Base-by-base conservation (phyloP, 2,888 invertebrate species). In the Onthophagus sagittarius region DNA sequence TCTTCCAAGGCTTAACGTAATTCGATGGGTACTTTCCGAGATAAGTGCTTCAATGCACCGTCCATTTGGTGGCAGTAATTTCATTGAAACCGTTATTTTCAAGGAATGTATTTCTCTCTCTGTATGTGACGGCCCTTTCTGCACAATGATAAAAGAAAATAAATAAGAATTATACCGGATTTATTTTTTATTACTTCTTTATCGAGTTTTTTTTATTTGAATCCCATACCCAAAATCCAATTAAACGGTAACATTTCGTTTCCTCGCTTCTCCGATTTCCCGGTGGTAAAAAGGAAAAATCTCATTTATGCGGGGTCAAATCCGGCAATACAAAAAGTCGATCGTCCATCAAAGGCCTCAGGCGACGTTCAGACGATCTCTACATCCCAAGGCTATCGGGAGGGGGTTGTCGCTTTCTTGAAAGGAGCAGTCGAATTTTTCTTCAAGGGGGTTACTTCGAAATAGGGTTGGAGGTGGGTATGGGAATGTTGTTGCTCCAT, bases 271-370 rank as follows among this genome's bases (percentile, higher is more conserved):
- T 67, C 23, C 67, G 67, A 67, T 67, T 23, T 31, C 31, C 31
- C 67, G 67, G n/a, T 5, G n/a, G 15, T 32, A 32, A 67, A 67
- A 23, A 32, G 31, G 23, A 67, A 67, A 67, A 67, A 67, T 67
- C 67, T 67, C 67, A 67, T 67, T 67, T 67, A 67, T 67, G 67
- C 67, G 67, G 67, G 39, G 67, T 67, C 67, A 67, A 23, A 67
- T 67, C 67, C 32, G n/a, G 67, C 23, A 67, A 67, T 67, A 67
- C 32, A 67, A 67, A 67, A 67, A 67, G 32, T n/a, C 67, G 67
- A 67, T 67, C 67, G 67, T 67, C 67, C 67, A 32, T 67, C 67
- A 67, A 67, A 67, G 67, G 23, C 67, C 31, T 14, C 31, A 23
- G 67, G 23, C 7, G 7, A 6, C 67, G 67, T 31, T 31, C 64